Conservation (phyloP, 2,888 invertebrate species). For the Hirtodrosophila duncani region DNA sequence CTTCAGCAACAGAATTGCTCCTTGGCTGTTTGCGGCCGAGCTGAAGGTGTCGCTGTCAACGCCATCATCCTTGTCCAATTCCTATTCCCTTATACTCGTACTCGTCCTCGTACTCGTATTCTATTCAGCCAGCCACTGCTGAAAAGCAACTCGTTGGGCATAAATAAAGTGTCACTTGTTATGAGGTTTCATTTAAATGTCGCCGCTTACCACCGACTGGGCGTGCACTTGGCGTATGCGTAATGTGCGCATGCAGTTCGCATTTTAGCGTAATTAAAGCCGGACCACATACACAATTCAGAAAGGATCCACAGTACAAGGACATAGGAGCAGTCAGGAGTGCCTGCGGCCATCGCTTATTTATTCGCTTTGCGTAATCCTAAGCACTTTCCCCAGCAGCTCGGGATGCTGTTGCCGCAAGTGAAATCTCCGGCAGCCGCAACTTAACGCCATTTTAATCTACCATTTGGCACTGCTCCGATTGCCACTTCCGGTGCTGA, state of each 20-base stretch:
- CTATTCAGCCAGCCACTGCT: conserved; percentile 33
- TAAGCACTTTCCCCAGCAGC: conserved; percentile 31
- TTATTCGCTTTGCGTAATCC: conserved; percentile 36
- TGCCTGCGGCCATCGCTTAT: conserved; percentile 29
- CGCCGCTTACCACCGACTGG: conserved; percentile 7
- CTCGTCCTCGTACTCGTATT: conserved; percentile 13
- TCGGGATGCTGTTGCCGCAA: conserved; percentile 18
- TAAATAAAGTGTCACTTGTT: conserved; percentile 46
- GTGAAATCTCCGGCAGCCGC: conserved; percentile 40
- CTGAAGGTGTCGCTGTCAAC: conserved; percentile 38
- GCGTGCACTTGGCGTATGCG: conserved; percentile 13
- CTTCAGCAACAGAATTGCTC: conserved; percentile 43
- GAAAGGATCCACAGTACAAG: conserved; percentile 8
- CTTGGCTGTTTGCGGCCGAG: conserved; percentile 31
- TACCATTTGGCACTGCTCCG: conserved; percentile 60
- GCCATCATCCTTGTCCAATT: conserved; percentile 10
- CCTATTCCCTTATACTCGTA: no score
- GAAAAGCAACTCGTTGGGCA: no score
- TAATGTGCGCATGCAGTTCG: conserved; percentile 6
- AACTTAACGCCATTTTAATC: conserved; percentile 67
- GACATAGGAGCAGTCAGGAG: conserved; percentile 14
- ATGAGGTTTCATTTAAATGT: conserved; percentile 37
- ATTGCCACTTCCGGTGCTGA: conserved; percentile 38
- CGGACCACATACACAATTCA: conserved; percentile 11
- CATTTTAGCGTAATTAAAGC: conserved; percentile 38